Base-by-base conservation (phyloP, 2,797 vertebrate species). In the Denticeps clupeoides region DNA sequence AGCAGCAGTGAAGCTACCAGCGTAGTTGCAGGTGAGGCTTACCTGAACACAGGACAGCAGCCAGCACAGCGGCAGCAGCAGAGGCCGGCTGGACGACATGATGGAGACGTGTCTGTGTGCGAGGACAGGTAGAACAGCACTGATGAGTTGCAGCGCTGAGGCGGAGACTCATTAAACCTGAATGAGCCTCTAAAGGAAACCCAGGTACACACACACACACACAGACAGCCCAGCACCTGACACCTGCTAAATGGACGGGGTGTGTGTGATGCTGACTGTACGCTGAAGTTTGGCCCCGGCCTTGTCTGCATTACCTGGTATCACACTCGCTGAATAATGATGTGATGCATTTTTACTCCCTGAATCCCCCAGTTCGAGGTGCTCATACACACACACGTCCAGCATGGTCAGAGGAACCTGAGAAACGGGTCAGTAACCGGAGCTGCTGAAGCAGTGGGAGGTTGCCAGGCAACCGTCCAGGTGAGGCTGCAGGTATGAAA, bases 391-490 rank as follows among this genome's bases (percentile, higher is more conserved):
- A 33, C 7, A 33, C 13, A 2, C 7, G 37, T 4, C 8, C 7
- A 18, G 8, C 37, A 35, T 19, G 35, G 4, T 38, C 35, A 38
- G 35, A 21, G 35, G 38, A 38, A 38, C 35, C 45, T 60, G 49
- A 52, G 63, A 92, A 86, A 85, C 87, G 78, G 77, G 74, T 55
- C 60, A 67, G 88, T 81, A 92, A 97, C 82, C 63, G 3, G 81
- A 97, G 86, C 83, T 71, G 60, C 61, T 78, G 70, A 73, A 73
- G 54, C 72, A 60, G 71, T 70, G 64, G 58, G 43, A 53, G 28
- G 81, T 84, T 75, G 70, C 87, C 77, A 75, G 81, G 85, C 68
- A 84, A 90, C 84, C 68, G 60, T 65, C 60, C 73, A 78, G 75
- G 61, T 60, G 63, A 82, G 81, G 67, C 63, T 61, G 63, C 55